phyloP scores from a whole-genome alignment of 2,888 invertebrate genomes.

The Allolobophora icterica region DNA sequence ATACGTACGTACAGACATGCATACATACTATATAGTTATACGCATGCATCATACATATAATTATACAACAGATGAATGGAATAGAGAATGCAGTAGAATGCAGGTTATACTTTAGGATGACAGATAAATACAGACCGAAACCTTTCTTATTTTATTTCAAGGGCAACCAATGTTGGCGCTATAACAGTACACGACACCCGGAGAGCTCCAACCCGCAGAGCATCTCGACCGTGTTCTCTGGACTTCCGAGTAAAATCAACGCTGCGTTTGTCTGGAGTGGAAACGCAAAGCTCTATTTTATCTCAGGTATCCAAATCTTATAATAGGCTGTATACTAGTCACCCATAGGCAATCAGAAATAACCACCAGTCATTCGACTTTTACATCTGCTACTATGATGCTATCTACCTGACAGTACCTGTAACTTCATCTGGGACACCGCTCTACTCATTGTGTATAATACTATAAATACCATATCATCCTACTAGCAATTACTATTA shows the following conservation, averaged over 20 bases:
- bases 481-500: no score
- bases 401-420: no score
- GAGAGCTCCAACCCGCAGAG: conserved; percentile 82
- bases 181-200: conserved; percentile 63
- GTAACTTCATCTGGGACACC: no score
- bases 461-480: no score
- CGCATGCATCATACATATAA: no score
- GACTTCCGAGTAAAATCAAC: conserved; percentile 90
- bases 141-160: not conserved
- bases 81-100: not conserved
- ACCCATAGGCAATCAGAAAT: not conserved
- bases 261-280: conserved; percentile 95
- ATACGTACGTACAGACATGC: no score
- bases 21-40: no score
- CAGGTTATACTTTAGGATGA: not conserved
- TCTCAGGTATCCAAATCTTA: conserved; percentile 75
- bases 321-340: not conserved
- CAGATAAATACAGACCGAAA: not conserved
- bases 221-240: conserved; percentile 90
- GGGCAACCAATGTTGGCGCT: conserved; percentile 37
- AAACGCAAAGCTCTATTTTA: conserved; percentile 95
- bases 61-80: not conserved
- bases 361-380: no score
- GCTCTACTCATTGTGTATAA: no score
- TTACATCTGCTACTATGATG: no score